Evolutionary conservation across 2,888 invertebrate genomes (phyloP).

Genomic region (Caenorhabditis japonica): DNA sequence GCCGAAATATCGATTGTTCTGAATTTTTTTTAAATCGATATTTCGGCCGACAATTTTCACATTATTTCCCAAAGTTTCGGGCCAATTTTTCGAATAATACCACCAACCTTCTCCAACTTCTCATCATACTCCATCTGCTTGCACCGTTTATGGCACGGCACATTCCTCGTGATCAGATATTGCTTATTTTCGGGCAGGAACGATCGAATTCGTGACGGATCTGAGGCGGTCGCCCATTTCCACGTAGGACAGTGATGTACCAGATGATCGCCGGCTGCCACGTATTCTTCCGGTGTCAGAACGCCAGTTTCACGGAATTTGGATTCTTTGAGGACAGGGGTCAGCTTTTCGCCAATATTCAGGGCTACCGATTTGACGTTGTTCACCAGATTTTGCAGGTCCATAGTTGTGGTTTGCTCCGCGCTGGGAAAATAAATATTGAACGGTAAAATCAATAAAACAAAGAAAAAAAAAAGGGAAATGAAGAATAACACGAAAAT

Average conservation of each 20-base stretch:
- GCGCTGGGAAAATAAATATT: neutral
- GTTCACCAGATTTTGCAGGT: slow-evolving; percentile 95
- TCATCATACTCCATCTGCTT: slow-evolving; percentile 93
- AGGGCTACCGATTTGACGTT: slow-evolving; percentile 94
- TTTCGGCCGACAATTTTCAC: no score
- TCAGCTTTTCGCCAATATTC: slow-evolving; percentile 94
- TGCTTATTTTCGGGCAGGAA: slow-evolving; percentile 95
- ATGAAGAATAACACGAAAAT: no score
- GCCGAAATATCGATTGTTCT: no score
- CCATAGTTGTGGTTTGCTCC: slow-evolving; percentile 33
- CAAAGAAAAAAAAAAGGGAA: no score
- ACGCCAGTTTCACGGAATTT: slow-evolving; percentile 98
- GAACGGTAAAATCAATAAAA: neutral
- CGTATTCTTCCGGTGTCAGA: slow-evolving; percentile 96
- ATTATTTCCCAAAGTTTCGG: no score
- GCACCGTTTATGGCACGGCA: slow-evolving; percentile 94
- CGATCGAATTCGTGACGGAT: slow-evolving; percentile 82
- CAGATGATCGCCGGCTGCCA: slow-evolving; percentile 96
- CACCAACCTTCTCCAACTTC: slow-evolving; percentile 85
- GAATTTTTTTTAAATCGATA: no score
- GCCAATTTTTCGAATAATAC: no score
- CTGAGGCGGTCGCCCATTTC: slow-evolving; percentile 89
- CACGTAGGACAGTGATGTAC: slow-evolving; percentile 99
- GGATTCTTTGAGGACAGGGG: slow-evolving; percentile 90
- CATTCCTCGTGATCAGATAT: slow-evolving; percentile 95